These are phyloP conservation scores for Spongilla lacustris DNA, from an alignment of 37 sponge, comb jelly and placozoan genomes.

Conservation along the genomic window DNA sequence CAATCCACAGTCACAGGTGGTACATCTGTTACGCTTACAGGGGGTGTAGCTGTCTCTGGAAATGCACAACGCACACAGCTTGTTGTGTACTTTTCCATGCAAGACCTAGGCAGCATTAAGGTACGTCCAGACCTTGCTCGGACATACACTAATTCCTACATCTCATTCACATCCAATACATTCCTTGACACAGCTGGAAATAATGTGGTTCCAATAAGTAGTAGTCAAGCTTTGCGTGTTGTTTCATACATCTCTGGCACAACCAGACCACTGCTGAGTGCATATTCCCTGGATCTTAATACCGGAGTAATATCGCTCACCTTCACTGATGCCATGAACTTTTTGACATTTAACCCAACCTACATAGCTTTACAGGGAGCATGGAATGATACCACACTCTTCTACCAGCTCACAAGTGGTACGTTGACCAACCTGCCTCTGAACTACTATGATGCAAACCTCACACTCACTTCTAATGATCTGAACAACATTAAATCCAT, in stretches of 20 bases:
- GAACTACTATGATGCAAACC: slow-evolving; percentile 51
- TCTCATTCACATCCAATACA: slow-evolving; percentile 62
- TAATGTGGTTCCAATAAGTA: slow-evolving; percentile 20
- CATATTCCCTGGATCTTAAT: slow-evolving; percentile 62
- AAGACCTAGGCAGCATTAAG: slow-evolving; percentile 74
- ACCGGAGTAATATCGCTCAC: slow-evolving; percentile 51
- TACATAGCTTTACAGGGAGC: slow-evolving; percentile 67
- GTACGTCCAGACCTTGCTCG: slow-evolving; percentile 46
- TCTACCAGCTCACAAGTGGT: slow-evolving; percentile 63
- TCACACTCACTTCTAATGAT: slow-evolving; percentile 50
- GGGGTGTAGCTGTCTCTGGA: slow-evolving; percentile 41
- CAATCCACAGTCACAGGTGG: slow-evolving; percentile 45
- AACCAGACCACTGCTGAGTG: slow-evolving; percentile 50
- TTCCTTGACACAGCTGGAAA: slow-evolving; percentile 84
- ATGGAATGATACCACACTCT: slow-evolving; percentile 13
- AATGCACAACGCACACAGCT: slow-evolving; percentile 39
- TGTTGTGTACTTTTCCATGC: slow-evolving; percentile 50
- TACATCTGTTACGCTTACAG: slow-evolving; percentile 38
- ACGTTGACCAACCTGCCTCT: background rate
- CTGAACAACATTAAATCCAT: slow-evolving; percentile 65
- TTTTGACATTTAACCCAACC: slow-evolving; percentile 43
- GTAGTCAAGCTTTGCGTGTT: slow-evolving; percentile 14
- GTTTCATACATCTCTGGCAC: slow-evolving; percentile 40
- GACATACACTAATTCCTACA: slow-evolving; percentile 1
- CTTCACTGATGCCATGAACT: slow-evolving; percentile 85